These are phyloP conservation scores for Eupristina koningsbergeri DNA, from an alignment of 1,140 invertebrate species.

Conservation along the genomic window DNA sequence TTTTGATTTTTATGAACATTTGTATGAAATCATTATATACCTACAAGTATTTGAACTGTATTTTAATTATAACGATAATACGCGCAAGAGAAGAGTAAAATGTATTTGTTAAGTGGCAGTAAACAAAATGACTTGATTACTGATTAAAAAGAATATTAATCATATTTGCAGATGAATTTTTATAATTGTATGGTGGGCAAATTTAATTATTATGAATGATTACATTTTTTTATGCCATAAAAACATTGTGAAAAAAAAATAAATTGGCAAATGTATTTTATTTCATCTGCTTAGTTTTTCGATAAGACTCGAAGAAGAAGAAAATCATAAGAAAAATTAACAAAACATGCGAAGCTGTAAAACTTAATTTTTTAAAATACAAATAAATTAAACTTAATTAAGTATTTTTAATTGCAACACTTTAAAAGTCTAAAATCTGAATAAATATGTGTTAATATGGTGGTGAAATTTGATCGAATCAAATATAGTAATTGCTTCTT, in stretches of 20 bases:
- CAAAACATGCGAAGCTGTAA: too few species aligned
- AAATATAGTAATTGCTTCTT: too few species aligned
- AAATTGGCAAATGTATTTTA: too few species aligned
- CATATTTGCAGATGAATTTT: not conserved
- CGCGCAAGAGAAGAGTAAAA: not conserved
- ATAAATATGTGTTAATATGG: too few species aligned
- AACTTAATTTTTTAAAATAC: too few species aligned
- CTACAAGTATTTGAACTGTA: not conserved
- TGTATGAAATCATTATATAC: not conserved
- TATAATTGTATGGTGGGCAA: not conserved
- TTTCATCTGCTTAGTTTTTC: not conserved
- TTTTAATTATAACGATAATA: not conserved
- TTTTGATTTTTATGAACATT: too few species aligned
- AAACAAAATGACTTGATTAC: not conserved
- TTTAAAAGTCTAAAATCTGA: too few species aligned
- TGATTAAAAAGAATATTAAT: not conserved
- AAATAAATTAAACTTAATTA: too few species aligned
- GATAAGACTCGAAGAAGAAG: not conserved
- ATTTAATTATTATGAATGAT: not conserved
- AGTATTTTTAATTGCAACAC: not conserved
- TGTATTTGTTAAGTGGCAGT: not conserved
- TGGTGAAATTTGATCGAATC: too few species aligned
- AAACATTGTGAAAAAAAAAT: too few species aligned
- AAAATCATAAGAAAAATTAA: not conserved
- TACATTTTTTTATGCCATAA: not conserved